Percentiles rank a stretch among this genome's conserved stretches.
phyloP scores from a whole-genome alignment of 1,140 invertebrate genomes.

The Eumaeus atala region DNA sequence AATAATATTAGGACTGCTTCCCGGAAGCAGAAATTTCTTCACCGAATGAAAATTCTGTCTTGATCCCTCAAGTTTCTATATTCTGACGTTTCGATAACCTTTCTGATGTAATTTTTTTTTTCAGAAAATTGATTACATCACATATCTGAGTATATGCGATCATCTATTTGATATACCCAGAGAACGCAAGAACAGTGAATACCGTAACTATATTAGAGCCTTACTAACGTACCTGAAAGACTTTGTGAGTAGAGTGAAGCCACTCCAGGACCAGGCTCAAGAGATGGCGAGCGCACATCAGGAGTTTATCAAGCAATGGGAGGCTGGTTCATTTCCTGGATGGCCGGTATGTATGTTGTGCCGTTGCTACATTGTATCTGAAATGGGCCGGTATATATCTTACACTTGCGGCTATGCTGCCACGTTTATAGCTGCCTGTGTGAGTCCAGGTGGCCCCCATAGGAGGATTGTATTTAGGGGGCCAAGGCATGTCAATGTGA shows the following conservation, averaged over 20 bases:
- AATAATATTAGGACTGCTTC: too few species aligned
- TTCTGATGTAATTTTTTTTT: constrained; percentile 52
- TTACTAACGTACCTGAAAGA: constrained; percentile 92
- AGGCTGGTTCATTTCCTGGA: constrained; percentile 90
- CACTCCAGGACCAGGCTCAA: constrained; percentile 89
- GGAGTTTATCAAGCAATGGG: constrained; percentile 93
- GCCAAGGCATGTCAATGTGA: too few species aligned
- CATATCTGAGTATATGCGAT: constrained; percentile 95
- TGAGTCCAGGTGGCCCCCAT: too few species aligned
- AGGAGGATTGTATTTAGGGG: too few species aligned
- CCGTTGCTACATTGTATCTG: too few species aligned
- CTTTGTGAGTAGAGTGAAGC: constrained; percentile 91
- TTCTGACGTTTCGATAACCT: too few species aligned
- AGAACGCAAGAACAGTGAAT: constrained; percentile 95
- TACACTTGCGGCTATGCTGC: too few species aligned
- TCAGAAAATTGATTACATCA: constrained; percentile 96
- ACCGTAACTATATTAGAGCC: constrained; percentile 89
- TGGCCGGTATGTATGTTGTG: constrained; percentile 84
- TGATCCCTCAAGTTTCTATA: too few species aligned
- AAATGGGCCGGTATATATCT: too few species aligned
- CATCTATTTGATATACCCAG: constrained; percentile 96
- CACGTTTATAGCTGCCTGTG: too few species aligned
- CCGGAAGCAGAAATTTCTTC: too few species aligned
- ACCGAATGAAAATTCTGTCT: too few species aligned
- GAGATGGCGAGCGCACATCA: constrained; percentile 86